Percentiles rank a stretch among this genome's conserved stretches.
Conservation (phyloP, 1,140 invertebrate genomes). For the Chironomus striatipennis region DNA sequence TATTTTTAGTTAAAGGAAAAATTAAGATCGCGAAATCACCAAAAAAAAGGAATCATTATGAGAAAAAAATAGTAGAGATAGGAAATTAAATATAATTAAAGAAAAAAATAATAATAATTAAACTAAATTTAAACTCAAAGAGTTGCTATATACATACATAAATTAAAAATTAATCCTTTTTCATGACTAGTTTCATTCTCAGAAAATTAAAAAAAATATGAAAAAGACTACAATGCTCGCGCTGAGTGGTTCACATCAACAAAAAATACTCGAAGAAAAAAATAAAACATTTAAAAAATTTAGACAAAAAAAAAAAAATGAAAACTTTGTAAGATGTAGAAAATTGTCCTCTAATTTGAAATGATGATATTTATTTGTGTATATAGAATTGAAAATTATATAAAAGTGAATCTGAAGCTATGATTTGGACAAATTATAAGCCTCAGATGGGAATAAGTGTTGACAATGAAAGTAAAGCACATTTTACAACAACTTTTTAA, state of each 20-base stretch:
- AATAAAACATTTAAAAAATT: neutral
- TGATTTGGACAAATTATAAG: no score
- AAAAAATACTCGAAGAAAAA: neutral
- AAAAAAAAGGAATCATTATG: neutral
- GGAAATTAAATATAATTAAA: neutral
- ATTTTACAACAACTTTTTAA: neutral
- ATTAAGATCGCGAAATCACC: neutral
- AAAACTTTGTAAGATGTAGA: neutral
- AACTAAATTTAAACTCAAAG: neutral
- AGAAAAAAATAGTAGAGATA: neutral
- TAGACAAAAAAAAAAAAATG: neutral
- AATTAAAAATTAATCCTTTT: neutral
- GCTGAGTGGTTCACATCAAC: neutral
- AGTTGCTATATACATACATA: neutral
- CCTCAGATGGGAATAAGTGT: neutral
- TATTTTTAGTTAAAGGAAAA: neutral
- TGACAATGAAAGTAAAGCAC: neutral
- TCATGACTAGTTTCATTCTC: neutral
- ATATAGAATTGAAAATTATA: no score
- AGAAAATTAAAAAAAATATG: neutral
- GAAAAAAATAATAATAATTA: neutral
- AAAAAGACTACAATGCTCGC: neutral
- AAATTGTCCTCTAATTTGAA: neutral
- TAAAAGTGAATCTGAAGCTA: no score
- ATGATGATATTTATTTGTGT: neutral